These are phyloP conservation scores for Athene noctua DNA, from an alignment of 2,113 vertebrate genomes.

Conservation along the genomic window DNA sequence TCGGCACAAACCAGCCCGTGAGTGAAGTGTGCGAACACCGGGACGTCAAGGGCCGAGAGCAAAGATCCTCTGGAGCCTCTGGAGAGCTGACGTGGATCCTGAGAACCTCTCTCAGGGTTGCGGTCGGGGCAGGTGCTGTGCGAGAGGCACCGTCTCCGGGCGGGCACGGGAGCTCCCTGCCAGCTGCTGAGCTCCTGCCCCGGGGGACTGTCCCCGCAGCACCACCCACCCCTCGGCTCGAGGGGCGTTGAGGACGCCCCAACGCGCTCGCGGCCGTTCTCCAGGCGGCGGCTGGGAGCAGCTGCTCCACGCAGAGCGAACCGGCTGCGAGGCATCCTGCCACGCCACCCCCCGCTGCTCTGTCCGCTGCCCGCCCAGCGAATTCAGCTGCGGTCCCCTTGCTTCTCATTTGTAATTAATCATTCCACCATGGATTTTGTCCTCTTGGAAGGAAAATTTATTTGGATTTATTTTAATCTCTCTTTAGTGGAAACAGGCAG, in stretches of 20 bases:
- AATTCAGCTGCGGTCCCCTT: background rate
- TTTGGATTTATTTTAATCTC: background rate
- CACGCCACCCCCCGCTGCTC: background rate
- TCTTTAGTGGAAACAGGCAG: background rate
- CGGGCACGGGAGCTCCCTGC: background rate
- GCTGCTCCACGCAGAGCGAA: background rate
- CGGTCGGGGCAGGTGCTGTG: fast-evolving
- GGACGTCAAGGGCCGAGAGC: no score
- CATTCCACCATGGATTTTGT: background rate
- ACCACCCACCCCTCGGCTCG: fast-evolving
- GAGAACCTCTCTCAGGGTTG: fast-evolving
- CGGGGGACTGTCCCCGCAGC: background rate
- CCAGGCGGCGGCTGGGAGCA: background rate
- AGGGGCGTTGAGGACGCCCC: background rate
- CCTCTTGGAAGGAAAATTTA: background rate
- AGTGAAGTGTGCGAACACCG: background rate
- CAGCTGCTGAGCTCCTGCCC: no score
- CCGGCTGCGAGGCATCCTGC: background rate
- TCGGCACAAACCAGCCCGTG: background rate
- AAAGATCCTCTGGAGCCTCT: background rate
- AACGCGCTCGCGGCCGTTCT: fast-evolving
- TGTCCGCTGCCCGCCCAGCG: fast-evolving
- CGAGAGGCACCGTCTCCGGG: background rate
- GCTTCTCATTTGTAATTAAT: background rate
- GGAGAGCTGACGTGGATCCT: fast-evolving